A percentile compares a stretch with the other conserved stretches of the same genome.
These are phyloP conservation scores for Ginglymostoma cirratum DNA, from an alignment of 2,113 vertebrate genomes.

Conservation along the genomic window DNA sequence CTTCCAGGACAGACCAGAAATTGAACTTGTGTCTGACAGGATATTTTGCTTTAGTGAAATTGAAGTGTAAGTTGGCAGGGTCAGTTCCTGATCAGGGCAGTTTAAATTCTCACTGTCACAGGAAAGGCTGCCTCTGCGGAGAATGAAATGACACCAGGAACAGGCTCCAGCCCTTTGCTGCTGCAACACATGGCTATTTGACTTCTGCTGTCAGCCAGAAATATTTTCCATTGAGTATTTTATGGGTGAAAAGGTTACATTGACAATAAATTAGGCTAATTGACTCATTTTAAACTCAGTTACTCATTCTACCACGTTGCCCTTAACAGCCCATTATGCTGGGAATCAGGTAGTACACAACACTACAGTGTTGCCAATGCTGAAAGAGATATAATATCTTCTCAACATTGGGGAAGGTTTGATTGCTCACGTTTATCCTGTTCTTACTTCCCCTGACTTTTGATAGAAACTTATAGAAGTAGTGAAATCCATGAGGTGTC, in stretches of 20 bases:
- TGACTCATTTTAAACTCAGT: background rate
- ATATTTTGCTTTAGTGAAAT: background rate
- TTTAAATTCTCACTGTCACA: background rate
- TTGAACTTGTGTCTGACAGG: background rate
- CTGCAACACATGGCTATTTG: background rate
- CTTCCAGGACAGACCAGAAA: background rate
- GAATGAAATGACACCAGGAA: background rate
- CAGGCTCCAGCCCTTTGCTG: background rate
- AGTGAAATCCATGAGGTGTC: background rate
- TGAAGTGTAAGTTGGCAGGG: background rate
- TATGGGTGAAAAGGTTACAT: background rate
- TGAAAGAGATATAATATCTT: background rate
- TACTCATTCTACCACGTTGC: background rate
- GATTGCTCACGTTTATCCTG: background rate
- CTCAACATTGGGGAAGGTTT: background rate
- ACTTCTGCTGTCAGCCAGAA: background rate
- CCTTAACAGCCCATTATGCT: background rate
- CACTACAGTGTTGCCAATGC: background rate
- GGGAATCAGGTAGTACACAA: background rate
- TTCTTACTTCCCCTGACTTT: background rate
- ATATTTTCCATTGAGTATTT: background rate
- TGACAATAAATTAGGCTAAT: background rate
- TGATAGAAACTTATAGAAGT: background rate
- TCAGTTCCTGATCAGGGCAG: background rate
- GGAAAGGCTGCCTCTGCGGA: background rate